A percentile compares a stretch with the other conserved stretches of the same genome.
Conservation (phyloP, 2,113 vertebrate genomes). For the Accipiter cooperii region DNA sequence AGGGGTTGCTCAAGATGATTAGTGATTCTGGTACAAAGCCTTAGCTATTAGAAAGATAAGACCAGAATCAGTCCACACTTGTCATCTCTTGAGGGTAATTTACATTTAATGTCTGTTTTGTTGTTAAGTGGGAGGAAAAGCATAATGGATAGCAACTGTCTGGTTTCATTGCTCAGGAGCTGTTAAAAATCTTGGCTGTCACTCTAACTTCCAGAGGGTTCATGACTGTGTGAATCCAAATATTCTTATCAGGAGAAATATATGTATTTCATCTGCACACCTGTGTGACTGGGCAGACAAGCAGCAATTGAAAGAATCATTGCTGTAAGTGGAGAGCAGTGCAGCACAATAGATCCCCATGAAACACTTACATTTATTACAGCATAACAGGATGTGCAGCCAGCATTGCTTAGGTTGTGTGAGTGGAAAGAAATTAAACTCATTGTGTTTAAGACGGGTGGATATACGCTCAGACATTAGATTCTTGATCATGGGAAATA, state of each 20-base stretch:
- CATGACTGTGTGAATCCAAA: background rate
- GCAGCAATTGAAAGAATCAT: constrained; percentile 18
- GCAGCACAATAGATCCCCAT: background rate
- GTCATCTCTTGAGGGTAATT: background rate
- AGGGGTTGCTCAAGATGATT: background rate
- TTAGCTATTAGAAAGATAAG: background rate
- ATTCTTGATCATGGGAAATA: background rate
- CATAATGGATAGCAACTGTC: background rate
- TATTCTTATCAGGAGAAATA: constrained; percentile 7
- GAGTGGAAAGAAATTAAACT: background rate
- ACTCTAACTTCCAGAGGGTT: background rate
- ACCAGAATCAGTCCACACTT: background rate
- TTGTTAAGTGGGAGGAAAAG: background rate
- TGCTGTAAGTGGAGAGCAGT: background rate
- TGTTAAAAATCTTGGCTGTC: background rate
- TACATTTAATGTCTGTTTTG: background rate
- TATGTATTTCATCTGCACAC: background rate
- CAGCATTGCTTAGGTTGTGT: background rate
- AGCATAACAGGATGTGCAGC: background rate
- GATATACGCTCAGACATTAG: background rate
- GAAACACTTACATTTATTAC: background rate
- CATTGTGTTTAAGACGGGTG: background rate
- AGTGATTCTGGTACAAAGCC: background rate
- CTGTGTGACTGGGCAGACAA: background rate
- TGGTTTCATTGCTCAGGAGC: background rate